Evolutionary conservation across 2,888 invertebrate genomes (phyloP).

Genomic region (Pseudococcus jackbeardsleyi): DNA sequence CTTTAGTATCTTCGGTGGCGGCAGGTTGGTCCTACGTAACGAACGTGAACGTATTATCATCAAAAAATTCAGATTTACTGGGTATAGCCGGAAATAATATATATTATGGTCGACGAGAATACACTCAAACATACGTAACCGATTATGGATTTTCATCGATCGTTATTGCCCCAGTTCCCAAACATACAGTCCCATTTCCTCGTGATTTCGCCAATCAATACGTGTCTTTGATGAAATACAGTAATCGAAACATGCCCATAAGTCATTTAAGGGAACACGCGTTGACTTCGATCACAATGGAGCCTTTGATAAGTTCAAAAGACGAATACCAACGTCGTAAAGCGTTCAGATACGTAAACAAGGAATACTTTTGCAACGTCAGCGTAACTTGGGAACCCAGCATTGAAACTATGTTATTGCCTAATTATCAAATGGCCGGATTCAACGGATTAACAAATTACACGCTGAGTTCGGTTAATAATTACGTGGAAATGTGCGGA

Average conservation of each 20-base stretch:
- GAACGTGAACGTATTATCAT: slow-evolving; percentile 72
- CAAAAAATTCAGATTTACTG: slow-evolving; percentile 69
- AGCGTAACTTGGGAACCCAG: slow-evolving; percentile 35
- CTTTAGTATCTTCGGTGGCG: slow-evolving; percentile 71
- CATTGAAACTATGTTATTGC: neutral
- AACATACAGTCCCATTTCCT: neutral
- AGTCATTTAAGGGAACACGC: neutral
- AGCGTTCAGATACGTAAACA: neutral
- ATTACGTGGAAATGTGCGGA: slow-evolving; percentile 69
- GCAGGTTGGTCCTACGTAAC: slow-evolving; percentile 72
- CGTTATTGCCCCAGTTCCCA: slow-evolving; percentile 1
- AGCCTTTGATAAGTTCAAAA: neutral
- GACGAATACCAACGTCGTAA: neutral
- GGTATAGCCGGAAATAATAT: slow-evolving; percentile 25
- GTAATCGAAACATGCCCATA: neutral
- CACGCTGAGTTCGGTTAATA: slow-evolving; percentile 61
- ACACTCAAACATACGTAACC: neutral
- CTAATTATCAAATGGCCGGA: slow-evolving; percentile 48
- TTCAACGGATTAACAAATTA: slow-evolving; percentile 57
- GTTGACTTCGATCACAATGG: slow-evolving; percentile 12
- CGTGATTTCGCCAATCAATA: neutral
- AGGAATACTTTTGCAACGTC: slow-evolving; percentile 36
- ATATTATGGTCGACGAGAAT: slow-evolving; percentile 26
- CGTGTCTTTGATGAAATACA: neutral
- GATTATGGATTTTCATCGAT: slow-evolving; percentile 4